These are phyloP conservation scores for Ophiothrix spiculata DNA, from an alignment of 35 echinoderm and acorn worm genomes.

Conservation along the genomic window DNA sequence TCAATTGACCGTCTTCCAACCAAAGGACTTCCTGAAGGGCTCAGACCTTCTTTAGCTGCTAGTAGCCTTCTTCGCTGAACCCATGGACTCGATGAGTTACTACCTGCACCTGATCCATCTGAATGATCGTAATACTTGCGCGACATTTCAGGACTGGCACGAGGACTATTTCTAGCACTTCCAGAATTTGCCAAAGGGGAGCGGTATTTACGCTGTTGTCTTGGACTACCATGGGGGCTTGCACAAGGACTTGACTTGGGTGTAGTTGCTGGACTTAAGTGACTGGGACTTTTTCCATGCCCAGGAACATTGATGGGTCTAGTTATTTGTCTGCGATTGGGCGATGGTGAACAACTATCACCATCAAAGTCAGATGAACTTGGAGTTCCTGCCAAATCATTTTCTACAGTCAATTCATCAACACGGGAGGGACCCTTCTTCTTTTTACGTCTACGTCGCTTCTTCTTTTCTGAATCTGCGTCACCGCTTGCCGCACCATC, in stretches of 20 bases:
- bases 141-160: constrained; percentile 76
- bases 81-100: constrained; percentile 76
- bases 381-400: constrained; percentile 59
- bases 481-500: constrained; percentile 62
- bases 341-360: constrained; percentile 49
- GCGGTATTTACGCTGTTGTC: constrained; percentile 67
- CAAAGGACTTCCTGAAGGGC: constrained; percentile 79
- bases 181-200: constrained; percentile 55
- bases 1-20: constrained; percentile 51
- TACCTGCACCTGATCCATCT: constrained; percentile 55
- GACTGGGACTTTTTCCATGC: constrained; percentile 61
- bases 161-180: constrained; percentile 8
- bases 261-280: constrained; percentile 75
- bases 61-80: constrained; percentile 67
- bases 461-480: constrained; percentile 61
- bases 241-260: constrained; percentile 88
- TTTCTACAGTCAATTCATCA: constrained; percentile 58
- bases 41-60: constrained; percentile 46
- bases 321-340: constrained; percentile 56
- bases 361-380: constrained; percentile 91
- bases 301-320: constrained; percentile 63
- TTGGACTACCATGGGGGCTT: constrained; percentile 87
- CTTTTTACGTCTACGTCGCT: constrained; percentile 67
- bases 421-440: constrained; percentile 72
- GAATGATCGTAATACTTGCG: constrained; percentile 64